Base-by-base conservation (phyloP, 23 tunicate species). In the Oikopleura vanhoeffeni region DNA sequence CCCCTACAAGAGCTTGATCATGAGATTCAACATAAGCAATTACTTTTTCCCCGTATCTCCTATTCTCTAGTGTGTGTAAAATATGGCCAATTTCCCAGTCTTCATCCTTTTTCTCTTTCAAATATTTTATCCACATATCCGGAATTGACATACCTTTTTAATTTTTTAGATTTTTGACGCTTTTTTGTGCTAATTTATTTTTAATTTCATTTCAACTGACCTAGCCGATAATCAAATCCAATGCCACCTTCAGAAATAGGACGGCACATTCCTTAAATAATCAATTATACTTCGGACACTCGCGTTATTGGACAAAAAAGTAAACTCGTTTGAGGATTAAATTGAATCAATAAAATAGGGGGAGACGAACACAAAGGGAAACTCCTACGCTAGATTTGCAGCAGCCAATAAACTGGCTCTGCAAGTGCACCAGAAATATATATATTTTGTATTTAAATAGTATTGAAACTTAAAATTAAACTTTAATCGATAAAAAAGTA, bases 1-100 rank as follows among this genome's bases (percentile, higher is more conserved):
- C 99, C 0, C 99, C 99, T n/a, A 95, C 99, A 41, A 95, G 77
- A n/a, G 99, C 99, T 90, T 95, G 99, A 42, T 95, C 99, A 83
- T 95, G 99, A 42, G 97, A 91, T 76, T 95, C 99, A 76, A 92
- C 99, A 82, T 95, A 95, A 2, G 99, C 96, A 67, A 95, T 95
- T 41, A 95, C 91, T 76, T 88, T 91, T 77, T 95, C 99, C 34
- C 96, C 96, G 76, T 95, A 83, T 76, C 99, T 84, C 83, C 99
- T 42, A 83, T 95, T 95, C 34, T 87, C 89, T 4, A 95, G 87
- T 0, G 92, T 91, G 76, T 89, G 92, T 4, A 85, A 41, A 40
- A 95, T 95, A 41, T 95, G 83, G 24, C 90, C 91, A 88, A 95
- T 83, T 36, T 87, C 41, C 99, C 99, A 95, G 57, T 95, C 92